Evolutionary conservation across 2,113 vertebrate genomes (phyloP), one percentile per base, ranked within the genome.

Genomic region (Aphyosemion australe): DNA sequence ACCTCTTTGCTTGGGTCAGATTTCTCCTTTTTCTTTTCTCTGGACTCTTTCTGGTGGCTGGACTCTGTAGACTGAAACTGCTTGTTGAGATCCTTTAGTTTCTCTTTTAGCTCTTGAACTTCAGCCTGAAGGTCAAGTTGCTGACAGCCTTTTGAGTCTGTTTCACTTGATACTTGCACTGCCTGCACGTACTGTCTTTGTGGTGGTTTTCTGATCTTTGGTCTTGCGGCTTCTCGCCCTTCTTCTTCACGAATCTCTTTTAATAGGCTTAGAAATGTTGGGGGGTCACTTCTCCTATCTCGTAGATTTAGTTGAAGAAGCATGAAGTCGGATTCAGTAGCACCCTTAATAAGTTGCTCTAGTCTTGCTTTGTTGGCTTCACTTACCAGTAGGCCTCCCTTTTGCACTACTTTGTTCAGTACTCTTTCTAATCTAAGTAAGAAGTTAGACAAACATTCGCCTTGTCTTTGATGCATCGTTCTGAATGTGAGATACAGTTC

Each of bases 401-500:
- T 39, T 19, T 43, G n/a, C 1, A 42, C 18, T 21, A 42, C 55
- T 57, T 57, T 57, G 11, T 21, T 42, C 1, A 57, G 37, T 4
- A 12, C 12, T 39, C 19, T 42, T 42, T 57, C 26, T n/a, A 57
- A 21, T 43, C 37, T n/a, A n/a, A n/a, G n/a, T n/a, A n/a, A n/a
- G n/a, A n/a, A n/a, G n/a, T n/a, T n/a, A n/a, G n/a, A n/a, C n/a
- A n/a, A n/a, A n/a, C n/a, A n/a, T n/a, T n/a, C n/a, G n/a, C n/a
- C n/a, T n/a, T n/a, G n/a, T n/a, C 5, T 42, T 57, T 57, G 37
- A 12, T 20, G 39, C n/a, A 57, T 7, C 1, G 37, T 0, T 43
- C 55, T 43, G 55, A 57, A 57, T 13, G 37, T 19, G n/a, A 57
- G 6, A 12, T 57, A 57, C 4, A 57, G 37, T 5, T 55, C 53